Conservation (phyloP, 2,888 invertebrate species). For the Aquatica leii region DNA sequence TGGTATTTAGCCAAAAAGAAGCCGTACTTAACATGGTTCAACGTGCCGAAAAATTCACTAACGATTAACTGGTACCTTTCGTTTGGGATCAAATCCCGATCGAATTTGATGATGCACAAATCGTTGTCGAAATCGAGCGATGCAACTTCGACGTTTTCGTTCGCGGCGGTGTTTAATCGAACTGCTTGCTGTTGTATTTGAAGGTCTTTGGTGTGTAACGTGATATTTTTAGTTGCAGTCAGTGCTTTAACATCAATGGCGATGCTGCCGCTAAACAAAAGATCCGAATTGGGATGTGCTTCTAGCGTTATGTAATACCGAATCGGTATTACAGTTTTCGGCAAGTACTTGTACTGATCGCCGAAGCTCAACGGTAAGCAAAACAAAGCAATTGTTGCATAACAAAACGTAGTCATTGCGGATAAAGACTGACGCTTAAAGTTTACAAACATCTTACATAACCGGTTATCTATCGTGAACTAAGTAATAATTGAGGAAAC, state of each 20-base stretch:
- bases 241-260: slow-evolving; percentile 21
- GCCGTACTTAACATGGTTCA: background rate
- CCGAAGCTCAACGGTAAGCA: too few relatives aligned
- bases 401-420: too few relatives aligned
- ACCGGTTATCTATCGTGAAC: too few relatives aligned
- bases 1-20: slow-evolving; percentile 7
- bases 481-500: too few relatives aligned
- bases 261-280: slow-evolving; percentile 29
- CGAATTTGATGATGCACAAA: background rate
- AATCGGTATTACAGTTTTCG: slow-evolving; percentile 22
- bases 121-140: background rate
- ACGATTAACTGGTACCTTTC: slow-evolving; percentile 11
- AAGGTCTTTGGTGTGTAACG: slow-evolving; percentile 24
- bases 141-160: slow-evolving; percentile 4
- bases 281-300: slow-evolving; percentile 23
- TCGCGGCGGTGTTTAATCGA: background rate
- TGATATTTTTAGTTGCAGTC: slow-evolving; percentile 19
- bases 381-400: too few relatives aligned
- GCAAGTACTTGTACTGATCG: slow-evolving; percentile 9
- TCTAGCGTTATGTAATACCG: slow-evolving; percentile 28
- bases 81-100: background rate
- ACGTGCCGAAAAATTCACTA: background rate
- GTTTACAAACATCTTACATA: too few relatives aligned
- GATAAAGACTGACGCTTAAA: too few relatives aligned
- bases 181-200: background rate